Evolutionary conservation across 37 sponge, comb jelly and placozoan species (phyloP), one percentile per base, ranked within the genome.

Genomic region (Mnemiopsis leidyi): DNA sequence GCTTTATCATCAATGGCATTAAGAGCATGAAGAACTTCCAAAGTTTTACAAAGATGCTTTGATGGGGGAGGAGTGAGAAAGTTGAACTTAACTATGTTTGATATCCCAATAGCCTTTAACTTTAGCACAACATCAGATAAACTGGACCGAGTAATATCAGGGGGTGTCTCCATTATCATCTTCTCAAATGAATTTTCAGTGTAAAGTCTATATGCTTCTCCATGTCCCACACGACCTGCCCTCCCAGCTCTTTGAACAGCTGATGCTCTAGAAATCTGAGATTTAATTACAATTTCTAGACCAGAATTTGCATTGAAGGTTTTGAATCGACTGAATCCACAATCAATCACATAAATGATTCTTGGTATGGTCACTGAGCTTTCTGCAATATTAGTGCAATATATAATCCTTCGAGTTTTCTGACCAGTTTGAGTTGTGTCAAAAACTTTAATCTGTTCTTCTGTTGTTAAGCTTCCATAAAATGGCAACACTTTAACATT

Each of bases 361-460:
- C 96, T 95, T 39, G 96, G 96, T 29, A 97, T 96, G 29, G 97
- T 97, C 25, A 97, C 93, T 7, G 97, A 97, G 30, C 96, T 97
- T 92, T 97, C 97, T 38, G 97, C 97, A 23, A 96, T 76, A 95
- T 97, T 97, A 28, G 97, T 97, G 69, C 95, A 93, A 83, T 96
- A 95, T 30, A 97, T 77, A 35, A 97, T 76, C 68, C 95, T 97
- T 67, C 97, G 88, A 39, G 35, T 32, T 24, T 92, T 33, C 32
- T 23, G 23, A 25, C 61, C 35, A 18, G 61, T 40, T 26, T 85
- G 21, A 38, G 26, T 39, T 26, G 90, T 85, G 61, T 85, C 90
- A 39, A 85, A 85, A 13, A 85, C 90, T 33, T 85, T 85, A 0
- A 85, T 23, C 25, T 85, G 90, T 1, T 85, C 90, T 25, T 85